These are phyloP conservation scores for Muntiacus reevesi DNA, from an alignment of 2,113 vertebrate genomes.

Conservation along the genomic window DNA sequence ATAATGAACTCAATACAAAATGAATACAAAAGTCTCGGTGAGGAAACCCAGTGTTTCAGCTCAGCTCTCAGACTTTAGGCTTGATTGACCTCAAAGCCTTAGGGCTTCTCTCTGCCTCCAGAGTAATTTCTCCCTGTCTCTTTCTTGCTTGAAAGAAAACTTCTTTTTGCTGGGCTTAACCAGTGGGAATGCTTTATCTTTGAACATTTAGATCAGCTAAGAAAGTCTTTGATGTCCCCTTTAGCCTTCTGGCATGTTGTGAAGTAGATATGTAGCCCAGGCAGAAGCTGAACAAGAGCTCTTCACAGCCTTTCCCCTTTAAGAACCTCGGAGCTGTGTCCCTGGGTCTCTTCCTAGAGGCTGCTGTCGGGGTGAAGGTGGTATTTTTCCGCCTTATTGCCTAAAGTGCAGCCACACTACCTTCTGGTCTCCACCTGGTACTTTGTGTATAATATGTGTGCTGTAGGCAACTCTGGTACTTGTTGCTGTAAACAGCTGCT, in stretches of 20 bases:
- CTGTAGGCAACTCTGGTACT: neutral
- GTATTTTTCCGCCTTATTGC: constrained; percentile 22
- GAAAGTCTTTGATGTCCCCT: neutral
- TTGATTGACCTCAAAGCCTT: neutral
- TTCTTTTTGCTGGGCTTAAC: neutral
- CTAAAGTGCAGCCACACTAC: neutral
- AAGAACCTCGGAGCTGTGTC: neutral
- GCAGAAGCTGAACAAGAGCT: neutral
- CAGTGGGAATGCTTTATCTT: neutral
- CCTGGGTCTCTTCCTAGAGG: neutral
- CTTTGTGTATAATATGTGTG: neutral
- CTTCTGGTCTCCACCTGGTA: neutral
- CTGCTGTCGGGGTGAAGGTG: neutral
- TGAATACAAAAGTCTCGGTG: neutral
- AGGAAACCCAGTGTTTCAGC: neutral
- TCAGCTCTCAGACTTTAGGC: neutral
- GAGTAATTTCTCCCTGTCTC: neutral
- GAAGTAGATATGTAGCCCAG: neutral
- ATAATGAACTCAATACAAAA: neutral
- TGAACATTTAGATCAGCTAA: neutral
- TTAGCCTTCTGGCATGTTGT: neutral
- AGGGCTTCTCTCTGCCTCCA: neutral
- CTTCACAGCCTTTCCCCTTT: neutral
- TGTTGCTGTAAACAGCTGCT: neutral
- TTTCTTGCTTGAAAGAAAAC: neutral